phyloP scores from a whole-genome alignment of 2,888 invertebrate genomes.

The Aphelenchoides bicaudatus region DNA sequence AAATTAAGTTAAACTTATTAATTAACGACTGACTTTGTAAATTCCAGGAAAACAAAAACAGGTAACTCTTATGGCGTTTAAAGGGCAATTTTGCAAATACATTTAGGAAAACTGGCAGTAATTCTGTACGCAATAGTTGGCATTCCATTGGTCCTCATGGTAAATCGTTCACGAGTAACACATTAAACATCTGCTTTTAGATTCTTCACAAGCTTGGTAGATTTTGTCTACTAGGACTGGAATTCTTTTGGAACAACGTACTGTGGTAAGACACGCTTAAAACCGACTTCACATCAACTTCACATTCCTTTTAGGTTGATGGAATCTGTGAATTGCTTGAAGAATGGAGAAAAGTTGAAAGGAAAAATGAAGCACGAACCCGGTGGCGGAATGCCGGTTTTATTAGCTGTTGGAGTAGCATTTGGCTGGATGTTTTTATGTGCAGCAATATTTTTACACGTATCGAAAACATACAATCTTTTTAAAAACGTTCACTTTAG shows the following conservation, averaged over 20 bases:
- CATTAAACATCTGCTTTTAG: too few relatives aligned
- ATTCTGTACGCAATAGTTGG: constrained; percentile 59
- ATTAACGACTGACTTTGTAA: too few relatives aligned
- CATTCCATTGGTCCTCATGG: constrained; percentile 58
- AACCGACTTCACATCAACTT: too few relatives aligned
- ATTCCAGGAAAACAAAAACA: too few relatives aligned
- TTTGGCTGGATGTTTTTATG: constrained; percentile 60
- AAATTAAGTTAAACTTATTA: too few relatives aligned
- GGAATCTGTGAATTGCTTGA: constrained; percentile 42
- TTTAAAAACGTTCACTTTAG: background rate
- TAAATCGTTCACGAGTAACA: too few relatives aligned
- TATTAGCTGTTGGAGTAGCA: constrained; percentile 48
- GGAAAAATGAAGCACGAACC: constrained; percentile 28
- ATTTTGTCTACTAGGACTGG: constrained; percentile 49
- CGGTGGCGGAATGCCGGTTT: constrained; percentile 51
- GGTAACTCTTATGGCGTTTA: too few relatives aligned
- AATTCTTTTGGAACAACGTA: constrained; percentile 43
- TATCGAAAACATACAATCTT: too few relatives aligned
- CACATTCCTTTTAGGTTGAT: constrained; percentile 31
- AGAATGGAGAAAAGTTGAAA: constrained; percentile 40
- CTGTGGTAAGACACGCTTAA: constrained; percentile 27
- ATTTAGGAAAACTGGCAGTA: constrained; percentile 56
- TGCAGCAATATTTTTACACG: constrained; percentile 56
- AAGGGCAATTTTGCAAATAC: too few relatives aligned
- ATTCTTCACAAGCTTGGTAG: constrained; percentile 58